phyloP scores from a whole-genome alignment of 1,140 invertebrate genomes.

The Sycophila sp. region DNA sequence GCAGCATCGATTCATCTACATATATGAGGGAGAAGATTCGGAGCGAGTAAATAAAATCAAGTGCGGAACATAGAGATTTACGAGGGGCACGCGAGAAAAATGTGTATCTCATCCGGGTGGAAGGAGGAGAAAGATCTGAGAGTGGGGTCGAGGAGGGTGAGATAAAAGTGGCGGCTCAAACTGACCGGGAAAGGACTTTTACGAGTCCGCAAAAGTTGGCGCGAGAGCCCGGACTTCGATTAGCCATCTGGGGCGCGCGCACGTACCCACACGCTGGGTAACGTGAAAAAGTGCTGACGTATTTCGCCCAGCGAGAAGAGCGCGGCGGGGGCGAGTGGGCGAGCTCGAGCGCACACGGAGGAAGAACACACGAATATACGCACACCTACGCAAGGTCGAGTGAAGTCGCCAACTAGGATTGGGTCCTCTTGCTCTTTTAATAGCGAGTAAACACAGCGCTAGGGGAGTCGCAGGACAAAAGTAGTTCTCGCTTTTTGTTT shows the following conservation, averaged over 20 bases:
- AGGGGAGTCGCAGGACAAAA: too few species aligned
- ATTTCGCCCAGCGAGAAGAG: background rate
- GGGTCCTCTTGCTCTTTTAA: background rate
- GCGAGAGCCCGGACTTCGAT: slow-evolving; percentile 15
- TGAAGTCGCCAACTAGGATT: background rate
- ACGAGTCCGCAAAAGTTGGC: slow-evolving; percentile 14
- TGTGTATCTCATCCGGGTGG: background rate
- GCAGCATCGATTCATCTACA: background rate
- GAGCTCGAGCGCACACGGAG: too few species aligned
- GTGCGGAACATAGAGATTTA: slow-evolving; percentile 3
- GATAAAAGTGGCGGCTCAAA: background rate
- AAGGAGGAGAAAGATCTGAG: too few species aligned
- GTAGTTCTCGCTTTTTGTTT: background rate
- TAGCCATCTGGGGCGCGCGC: slow-evolving; percentile 2
- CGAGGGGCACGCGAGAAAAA: slow-evolving; percentile 8
- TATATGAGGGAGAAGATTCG: too few species aligned
- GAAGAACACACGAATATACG: too few species aligned
- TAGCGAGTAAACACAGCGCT: slow-evolving; percentile 16
- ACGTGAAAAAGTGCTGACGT: slow-evolving; percentile 25
- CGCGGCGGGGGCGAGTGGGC: too few species aligned
- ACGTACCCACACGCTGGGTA: background rate
- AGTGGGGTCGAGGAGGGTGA: background rate
- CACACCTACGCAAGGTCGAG: background rate
- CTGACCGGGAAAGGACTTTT: background rate
- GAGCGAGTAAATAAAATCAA: slow-evolving; percentile 1